These are phyloP conservation scores for Drosophila dives DNA, from an alignment of 2,888 invertebrate species.

Conservation along the genomic window DNA sequence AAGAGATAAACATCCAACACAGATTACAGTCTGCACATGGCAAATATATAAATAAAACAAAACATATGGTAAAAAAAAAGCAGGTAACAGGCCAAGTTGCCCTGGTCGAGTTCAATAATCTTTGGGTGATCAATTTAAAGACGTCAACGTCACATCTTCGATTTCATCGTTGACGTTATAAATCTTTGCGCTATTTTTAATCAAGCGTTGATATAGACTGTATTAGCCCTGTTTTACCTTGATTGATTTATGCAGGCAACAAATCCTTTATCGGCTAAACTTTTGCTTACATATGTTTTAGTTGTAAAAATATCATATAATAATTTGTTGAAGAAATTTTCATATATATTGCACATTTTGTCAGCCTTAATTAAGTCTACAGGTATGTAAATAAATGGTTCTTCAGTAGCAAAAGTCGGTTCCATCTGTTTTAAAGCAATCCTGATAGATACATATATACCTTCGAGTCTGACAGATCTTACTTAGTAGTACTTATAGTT, in stretches of 20 bases:
- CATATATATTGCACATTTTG: neutral
- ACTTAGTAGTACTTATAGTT: too few relatives aligned
- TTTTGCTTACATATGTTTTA: neutral
- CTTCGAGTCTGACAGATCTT: too few relatives aligned
- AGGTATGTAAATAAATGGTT: neutral
- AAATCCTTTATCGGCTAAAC: neutral
- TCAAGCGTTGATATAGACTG: neutral
- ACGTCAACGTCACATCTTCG: neutral
- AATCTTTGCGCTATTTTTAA: neutral
- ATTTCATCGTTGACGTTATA: neutral
- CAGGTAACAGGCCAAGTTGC: neutral
- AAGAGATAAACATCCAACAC: slow-evolving; percentile 11
- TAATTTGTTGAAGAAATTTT: neutral
- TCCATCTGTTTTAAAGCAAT: neutral
- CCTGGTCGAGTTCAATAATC: neutral
- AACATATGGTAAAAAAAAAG: neutral
- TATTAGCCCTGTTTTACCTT: neutral
- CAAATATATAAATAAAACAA: neutral
- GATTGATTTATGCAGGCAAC: neutral
- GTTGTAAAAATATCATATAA: neutral
- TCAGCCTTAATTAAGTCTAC: neutral
- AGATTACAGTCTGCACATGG: slow-evolving; percentile 19
- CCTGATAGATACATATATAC: too few relatives aligned
- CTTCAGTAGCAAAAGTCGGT: neutral
- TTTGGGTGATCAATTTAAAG: neutral